Evolutionary conservation across 2,113 vertebrate genomes (phyloP).

Genomic region (Grammomys surdaster): DNA sequence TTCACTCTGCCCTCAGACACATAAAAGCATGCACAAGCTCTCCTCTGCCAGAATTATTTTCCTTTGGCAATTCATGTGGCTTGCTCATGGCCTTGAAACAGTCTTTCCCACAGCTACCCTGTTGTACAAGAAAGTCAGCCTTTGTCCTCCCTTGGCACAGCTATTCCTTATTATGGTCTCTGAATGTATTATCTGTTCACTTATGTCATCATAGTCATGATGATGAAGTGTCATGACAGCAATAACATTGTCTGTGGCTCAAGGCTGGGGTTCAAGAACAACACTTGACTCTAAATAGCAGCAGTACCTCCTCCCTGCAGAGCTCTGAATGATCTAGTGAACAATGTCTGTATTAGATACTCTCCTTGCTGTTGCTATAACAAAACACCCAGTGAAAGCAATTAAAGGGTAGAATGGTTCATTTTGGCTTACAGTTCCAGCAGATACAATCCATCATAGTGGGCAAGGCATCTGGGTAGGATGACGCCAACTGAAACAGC

Average conservation of each 20-base stretch:
- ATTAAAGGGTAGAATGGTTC: neutral
- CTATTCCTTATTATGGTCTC: neutral
- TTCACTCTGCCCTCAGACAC: neutral
- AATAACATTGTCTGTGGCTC: neutral
- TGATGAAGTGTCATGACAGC: neutral
- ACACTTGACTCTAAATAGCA: neutral
- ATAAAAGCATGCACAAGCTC: neutral
- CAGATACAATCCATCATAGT: neutral
- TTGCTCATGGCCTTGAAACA: neutral
- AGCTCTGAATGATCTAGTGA: neutral
- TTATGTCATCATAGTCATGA: neutral
- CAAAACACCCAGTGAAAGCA: neutral
- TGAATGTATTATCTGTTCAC: neutral
- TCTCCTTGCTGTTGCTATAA: neutral
- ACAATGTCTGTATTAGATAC: neutral
- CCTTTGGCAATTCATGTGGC: neutral
- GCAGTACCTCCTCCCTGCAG: neutral
- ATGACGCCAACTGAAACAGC: neutral
- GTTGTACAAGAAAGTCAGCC: neutral
- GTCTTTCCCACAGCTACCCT: neutral
- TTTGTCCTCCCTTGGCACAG: neutral
- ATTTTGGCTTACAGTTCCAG: neutral
- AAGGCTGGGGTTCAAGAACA: accelerated
- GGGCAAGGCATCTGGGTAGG: neutral
- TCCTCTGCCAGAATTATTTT: neutral